phyloP scores from a whole-genome alignment of 2,797 vertebrate genomes.

The Sparidentex hasta region DNA sequence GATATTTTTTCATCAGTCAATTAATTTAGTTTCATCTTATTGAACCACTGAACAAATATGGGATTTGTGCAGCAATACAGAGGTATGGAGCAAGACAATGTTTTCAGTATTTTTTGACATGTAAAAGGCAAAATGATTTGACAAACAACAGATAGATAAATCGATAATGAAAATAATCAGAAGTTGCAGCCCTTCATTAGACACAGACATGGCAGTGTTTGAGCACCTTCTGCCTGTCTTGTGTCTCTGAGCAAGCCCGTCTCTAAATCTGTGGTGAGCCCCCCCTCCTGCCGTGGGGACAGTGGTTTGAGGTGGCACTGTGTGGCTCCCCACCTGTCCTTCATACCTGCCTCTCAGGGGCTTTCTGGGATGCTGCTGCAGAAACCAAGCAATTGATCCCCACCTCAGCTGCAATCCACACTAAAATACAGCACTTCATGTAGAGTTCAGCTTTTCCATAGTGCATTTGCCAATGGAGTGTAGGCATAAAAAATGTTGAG shows the following conservation, averaged over 20 bases:
- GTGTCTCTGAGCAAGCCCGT: constrained; percentile 46
- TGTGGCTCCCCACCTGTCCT: constrained; percentile 78
- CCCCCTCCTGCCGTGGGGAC: constrained; percentile 54
- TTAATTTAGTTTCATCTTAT: neutral
- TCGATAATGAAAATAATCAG: constrained; percentile 3
- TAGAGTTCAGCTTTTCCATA: constrained; percentile 83
- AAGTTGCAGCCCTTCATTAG: neutral
- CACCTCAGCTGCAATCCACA: constrained; percentile 81
- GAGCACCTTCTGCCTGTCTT: constrained; percentile 53
- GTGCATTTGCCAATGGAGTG: constrained; percentile 79
- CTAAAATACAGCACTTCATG: constrained; percentile 80
- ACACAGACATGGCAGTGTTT: constrained; percentile 47
- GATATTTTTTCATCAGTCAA: neutral
- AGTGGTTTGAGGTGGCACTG: constrained; percentile 79
- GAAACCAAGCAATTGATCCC: constrained; percentile 80
- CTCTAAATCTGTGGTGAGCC: constrained; percentile 62
- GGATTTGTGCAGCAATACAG: neutral
- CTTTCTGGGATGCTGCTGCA: constrained; percentile 80
- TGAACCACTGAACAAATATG: constrained; percentile 13
- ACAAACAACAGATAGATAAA: neutral
- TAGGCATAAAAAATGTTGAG: constrained; percentile 83
- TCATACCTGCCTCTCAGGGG: constrained; percentile 66
- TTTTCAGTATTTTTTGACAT: constrained; percentile 3
- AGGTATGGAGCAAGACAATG: neutral
- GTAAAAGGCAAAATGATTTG: neutral